Conservation (phyloP, 2,888 invertebrate genomes). For the Pocota personata region DNA sequence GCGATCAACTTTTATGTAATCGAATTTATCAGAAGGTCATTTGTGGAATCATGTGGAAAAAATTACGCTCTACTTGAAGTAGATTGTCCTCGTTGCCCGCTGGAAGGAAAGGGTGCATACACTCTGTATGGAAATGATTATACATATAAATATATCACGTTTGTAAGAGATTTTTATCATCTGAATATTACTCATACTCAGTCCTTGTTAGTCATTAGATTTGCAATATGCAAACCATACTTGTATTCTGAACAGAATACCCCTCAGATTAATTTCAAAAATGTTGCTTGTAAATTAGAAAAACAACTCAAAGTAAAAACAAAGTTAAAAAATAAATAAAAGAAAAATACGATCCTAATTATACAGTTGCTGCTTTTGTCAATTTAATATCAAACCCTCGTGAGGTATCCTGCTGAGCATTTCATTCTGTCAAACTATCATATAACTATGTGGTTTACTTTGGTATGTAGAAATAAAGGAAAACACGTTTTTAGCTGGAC, state of each 20-base stretch:
- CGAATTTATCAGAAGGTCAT: slow-evolving; percentile 58
- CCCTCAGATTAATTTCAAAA: no score
- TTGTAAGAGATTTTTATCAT: no score
- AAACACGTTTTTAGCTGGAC: not conserved
- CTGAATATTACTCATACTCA: no score
- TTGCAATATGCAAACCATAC: no score
- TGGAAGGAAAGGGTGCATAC: not conserved
- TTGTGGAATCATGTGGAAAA: slow-evolving; percentile 54
- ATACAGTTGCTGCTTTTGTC: not conserved
- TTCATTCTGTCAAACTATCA: not conserved
- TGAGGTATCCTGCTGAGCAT: not conserved
- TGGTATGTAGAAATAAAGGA: not conserved
- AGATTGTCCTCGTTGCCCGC: not conserved
- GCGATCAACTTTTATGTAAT: slow-evolving; percentile 48
- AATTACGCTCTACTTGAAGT: slow-evolving; percentile 21
- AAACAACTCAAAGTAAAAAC: not conserved
- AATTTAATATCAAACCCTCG: not conserved
- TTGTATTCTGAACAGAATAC: no score
- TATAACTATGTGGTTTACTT: not conserved
- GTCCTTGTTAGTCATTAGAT: no score
- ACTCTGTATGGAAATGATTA: no score
- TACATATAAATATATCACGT: no score
- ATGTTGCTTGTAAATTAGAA: not conserved
- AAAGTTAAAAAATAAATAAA: not conserved
- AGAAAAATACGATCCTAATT: not conserved